A percentile compares a stretch with the other conserved stretches of the same genome.
Evolutionary conservation across 2,888 invertebrate species (phyloP).

Genomic region (Drosophila mayaguana): DNA sequence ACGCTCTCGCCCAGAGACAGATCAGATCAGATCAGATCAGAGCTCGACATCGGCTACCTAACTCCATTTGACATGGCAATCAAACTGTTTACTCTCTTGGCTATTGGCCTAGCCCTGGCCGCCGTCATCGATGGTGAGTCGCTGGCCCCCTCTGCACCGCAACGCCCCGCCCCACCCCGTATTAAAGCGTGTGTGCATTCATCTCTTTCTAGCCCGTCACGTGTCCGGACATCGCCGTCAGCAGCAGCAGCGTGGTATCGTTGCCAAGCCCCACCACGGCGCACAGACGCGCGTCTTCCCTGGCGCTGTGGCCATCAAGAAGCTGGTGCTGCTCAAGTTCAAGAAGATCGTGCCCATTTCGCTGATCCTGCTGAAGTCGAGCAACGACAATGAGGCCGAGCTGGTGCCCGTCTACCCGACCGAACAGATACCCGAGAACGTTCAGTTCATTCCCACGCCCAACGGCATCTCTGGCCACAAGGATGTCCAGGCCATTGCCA

Average conservation of each 20-base stretch:
- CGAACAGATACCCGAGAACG: slow-evolving; percentile 78
- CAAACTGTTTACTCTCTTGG: slow-evolving; percentile 61
- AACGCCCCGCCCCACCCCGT: neutral
- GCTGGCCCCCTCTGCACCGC: neutral
- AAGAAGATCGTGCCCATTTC: slow-evolving; percentile 82
- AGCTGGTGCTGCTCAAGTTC: slow-evolving; percentile 82
- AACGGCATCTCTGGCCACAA: slow-evolving; percentile 81
- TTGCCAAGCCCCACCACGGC: slow-evolving; percentile 63
- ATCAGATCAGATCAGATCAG: slow-evolving; percentile 3
- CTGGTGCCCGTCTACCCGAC: slow-evolving; percentile 83
- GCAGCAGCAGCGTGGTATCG: slow-evolving; percentile 60
- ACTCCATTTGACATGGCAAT: slow-evolving; percentile 50
- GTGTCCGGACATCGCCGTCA: slow-evolving; percentile 48
- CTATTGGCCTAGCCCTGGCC: slow-evolving; percentile 60
- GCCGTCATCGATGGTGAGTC: slow-evolving; percentile 68
- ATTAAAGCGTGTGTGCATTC: neutral
- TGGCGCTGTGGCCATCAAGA: slow-evolving; percentile 80
- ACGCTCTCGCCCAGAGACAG: slow-evolving; percentile 65
- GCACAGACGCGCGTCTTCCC: slow-evolving; percentile 78
- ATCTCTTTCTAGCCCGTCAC: slow-evolving; percentile 52
- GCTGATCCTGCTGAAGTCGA: slow-evolving; percentile 76
- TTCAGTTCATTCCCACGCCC: slow-evolving; percentile 81
- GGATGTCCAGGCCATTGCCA: slow-evolving; percentile 82
- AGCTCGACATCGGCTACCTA: slow-evolving; percentile 6
- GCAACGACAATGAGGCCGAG: slow-evolving; percentile 81